Conservation (phyloP, 2,797 vertebrate genomes). For the Miichthys miiuy region DNA sequence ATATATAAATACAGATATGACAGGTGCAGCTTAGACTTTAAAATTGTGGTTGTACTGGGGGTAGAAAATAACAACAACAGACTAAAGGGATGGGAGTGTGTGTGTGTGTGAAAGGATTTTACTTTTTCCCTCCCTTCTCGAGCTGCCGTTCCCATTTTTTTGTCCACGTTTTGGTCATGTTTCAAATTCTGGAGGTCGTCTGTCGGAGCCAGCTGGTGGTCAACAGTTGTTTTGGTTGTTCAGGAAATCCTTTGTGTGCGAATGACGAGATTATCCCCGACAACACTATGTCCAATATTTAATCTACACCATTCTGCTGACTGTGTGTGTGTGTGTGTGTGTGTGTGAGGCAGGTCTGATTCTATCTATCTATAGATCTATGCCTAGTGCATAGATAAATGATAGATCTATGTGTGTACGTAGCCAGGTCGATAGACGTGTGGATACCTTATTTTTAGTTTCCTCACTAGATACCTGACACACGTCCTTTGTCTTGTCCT, state of each 20-base stretch:
- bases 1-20: too few relatives aligned
- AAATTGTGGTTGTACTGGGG: background rate
- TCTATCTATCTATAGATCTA: too few relatives aligned
- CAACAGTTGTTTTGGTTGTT: constrained; percentile 57
- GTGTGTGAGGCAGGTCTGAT: background rate
- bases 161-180: constrained; percentile 6
- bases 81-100: background rate
- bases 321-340: background rate
- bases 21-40: background rate
- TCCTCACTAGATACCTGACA: too few relatives aligned
- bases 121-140: constrained; percentile 26
- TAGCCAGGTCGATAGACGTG: background rate
- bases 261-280: constrained; percentile 63
- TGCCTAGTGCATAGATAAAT: too few relatives aligned
- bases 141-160: background rate
- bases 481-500: too few relatives aligned
- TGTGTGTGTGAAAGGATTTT: background rate
- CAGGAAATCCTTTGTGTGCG: constrained; percentile 69
- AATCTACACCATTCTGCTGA: constrained; percentile 27
- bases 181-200: background rate
- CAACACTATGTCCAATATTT: constrained; percentile 28
- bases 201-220: constrained; percentile 48
- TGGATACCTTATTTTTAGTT: too few relatives aligned
- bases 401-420: background rate
- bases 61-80: background rate